Evolutionary conservation across 2,113 vertebrate genomes (phyloP).

Genomic region (Strix uralensis): DNA sequence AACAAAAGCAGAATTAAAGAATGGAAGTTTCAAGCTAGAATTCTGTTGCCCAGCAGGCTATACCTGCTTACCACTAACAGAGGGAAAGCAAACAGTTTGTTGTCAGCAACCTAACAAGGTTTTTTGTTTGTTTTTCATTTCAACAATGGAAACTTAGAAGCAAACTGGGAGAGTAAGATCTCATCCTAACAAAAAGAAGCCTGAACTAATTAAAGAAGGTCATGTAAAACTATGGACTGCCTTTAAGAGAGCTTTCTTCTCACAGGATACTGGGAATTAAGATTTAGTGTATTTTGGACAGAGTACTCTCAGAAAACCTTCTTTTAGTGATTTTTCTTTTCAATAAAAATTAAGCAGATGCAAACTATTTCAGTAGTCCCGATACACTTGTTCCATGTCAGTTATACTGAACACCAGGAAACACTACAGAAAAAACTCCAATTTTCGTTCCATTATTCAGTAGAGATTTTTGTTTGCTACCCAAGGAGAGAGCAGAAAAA

Average conservation of each 20-base stretch:
- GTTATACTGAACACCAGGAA: background rate
- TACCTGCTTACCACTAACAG: background rate
- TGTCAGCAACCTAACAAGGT: background rate
- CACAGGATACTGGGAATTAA: background rate
- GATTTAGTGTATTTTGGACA: background rate
- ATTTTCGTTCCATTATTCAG: background rate
- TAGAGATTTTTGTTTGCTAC: background rate
- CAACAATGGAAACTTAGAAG: background rate
- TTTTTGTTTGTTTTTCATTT: constrained; percentile 5
- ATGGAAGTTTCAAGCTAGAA: background rate
- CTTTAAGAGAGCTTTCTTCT: background rate
- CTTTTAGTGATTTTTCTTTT: background rate
- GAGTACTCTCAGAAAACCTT: background rate
- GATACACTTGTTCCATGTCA: background rate
- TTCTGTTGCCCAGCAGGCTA: background rate
- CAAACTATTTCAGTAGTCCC: background rate
- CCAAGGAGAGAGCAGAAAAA: background rate
- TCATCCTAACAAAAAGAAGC: background rate
- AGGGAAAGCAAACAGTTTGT: background rate
- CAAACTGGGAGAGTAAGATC: background rate
- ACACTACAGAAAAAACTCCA: background rate
- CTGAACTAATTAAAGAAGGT: background rate
- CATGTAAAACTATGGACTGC: background rate
- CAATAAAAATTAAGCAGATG: background rate
- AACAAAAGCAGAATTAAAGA: background rate